Evolutionary conservation across 1,140 invertebrate species (phyloP).

Genomic region (Trichonephila clavata): DNA sequence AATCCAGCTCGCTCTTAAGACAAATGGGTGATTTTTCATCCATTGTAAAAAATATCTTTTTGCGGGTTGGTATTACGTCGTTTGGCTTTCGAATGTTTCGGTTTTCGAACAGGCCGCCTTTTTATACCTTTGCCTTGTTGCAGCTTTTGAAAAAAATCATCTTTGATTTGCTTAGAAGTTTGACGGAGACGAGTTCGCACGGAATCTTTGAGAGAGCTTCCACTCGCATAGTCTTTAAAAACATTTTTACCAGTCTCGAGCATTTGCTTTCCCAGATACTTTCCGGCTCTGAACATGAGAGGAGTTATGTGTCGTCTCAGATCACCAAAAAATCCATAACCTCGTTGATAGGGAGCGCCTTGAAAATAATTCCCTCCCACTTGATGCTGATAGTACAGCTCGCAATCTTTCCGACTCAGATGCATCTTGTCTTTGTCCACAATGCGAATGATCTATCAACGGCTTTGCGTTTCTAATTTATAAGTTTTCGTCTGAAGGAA

Average conservation of each 20-base stretch:
- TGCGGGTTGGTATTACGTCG: not conserved
- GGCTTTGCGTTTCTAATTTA: not conserved
- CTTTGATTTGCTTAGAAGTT: conserved; percentile 37
- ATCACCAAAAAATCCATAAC: conserved; percentile 52
- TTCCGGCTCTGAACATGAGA: conserved; percentile 6
- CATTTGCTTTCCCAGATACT: conserved; percentile 29
- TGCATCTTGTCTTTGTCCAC: not conserved
- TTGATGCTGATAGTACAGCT: conserved; percentile 3
- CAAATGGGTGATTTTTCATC: not conserved
- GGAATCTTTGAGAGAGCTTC: not conserved
- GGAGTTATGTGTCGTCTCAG: not conserved
- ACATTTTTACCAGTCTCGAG: conserved; percentile 29
- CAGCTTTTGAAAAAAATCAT: conserved; percentile 44
- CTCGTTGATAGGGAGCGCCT: not conserved
- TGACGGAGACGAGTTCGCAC: not conserved
- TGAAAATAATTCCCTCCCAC: conserved; percentile 41
- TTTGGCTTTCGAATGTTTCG: conserved; percentile 15
- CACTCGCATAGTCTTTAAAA: not conserved
- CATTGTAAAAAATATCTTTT: conserved; percentile 12
- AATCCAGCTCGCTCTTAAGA: too few relatives aligned
- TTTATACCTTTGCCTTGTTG: conserved; percentile 47
- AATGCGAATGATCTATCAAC: not conserved
- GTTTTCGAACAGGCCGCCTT: not conserved
- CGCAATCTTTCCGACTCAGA: conserved; percentile 1
- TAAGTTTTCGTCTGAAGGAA: conserved; percentile 11